Base-by-base conservation (phyloP, 2,888 invertebrate species). In the Tetramorium bicarinatum region DNA sequence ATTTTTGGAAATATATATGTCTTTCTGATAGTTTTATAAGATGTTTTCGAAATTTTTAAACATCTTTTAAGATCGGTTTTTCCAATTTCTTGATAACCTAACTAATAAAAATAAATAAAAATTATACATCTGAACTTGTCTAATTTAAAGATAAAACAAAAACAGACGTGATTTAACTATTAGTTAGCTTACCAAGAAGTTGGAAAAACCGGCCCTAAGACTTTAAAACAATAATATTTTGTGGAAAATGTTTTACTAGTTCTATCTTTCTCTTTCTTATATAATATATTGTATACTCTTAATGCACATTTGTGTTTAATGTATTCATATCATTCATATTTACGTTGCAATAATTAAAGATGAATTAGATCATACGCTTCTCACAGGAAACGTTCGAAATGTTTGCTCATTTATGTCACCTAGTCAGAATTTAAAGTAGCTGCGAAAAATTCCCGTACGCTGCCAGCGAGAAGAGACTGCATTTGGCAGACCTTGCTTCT, bases 401-500 rank as follows among this genome's bases (percentile, higher is more conserved):
- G 21, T 61, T 34, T 15, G 13, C 7, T 59, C 29, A 56, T 74
- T 44, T 13, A n/a, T 29, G 29, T 44, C n/a, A 29, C 11, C 21
- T 44, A 44, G 4, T 44, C 15, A 0, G 18, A 21, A 59, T 47
- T 44, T n/a, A 44, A 18, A 44, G 8, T n/a, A 13, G 25, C 11
- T 6, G 54, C 15, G 41, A 0, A 75, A 75, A 52, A 29, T 76
- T 52, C 18, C 34, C 15, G 56, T 25, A 18, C 52, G 25, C 18
- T 25, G 38, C 25, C 69, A 41, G 25, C 25, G n/a, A 29, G 71
- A 71, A 34, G 18, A 71, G 29, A 29, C 44, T 18, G 8, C 34
- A 29, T 72, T 56, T 56, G 34, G 56, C 72, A 79, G 56, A 67
- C 6, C 54, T 71, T 15, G 41, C 41, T 52, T 13, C 15, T 25